Evolutionary conservation across 2,113 vertebrate genomes (phyloP).

Genomic region (Xyrauchen texanus): DNA sequence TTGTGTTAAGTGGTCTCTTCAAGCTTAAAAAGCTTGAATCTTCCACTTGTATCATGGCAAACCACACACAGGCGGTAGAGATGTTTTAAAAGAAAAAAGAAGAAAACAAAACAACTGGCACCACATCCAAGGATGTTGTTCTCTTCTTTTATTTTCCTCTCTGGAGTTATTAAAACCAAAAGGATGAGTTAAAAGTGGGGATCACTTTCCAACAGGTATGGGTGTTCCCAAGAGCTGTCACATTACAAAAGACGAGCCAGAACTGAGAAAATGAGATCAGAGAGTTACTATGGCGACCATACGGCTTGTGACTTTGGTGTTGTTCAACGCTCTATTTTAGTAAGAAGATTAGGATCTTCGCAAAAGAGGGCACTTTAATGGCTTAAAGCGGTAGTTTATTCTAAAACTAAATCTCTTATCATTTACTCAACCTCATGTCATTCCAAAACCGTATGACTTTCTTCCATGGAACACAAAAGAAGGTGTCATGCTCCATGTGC

Average conservation of each 20-base stretch:
- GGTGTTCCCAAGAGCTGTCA: conserved; percentile 46
- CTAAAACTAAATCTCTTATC: too few species aligned
- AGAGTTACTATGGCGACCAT: conserved; percentile 31
- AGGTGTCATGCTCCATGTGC: too few species aligned
- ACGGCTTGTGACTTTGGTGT: conserved; percentile 51
- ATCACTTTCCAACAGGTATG: conserved; percentile 60
- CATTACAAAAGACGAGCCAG: conserved; percentile 35
- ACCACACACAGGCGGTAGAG: conserved; percentile 42
- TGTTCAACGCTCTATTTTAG: conserved; percentile 27
- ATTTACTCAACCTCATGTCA: too few species aligned
- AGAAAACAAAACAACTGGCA: conserved; percentile 49
- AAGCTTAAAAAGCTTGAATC: conserved; percentile 21
- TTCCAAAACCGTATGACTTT: too few species aligned
- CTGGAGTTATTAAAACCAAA: conserved; percentile 56
- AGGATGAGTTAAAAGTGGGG: conserved; percentile 39
- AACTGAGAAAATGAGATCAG: conserved; percentile 45
- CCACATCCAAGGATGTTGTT: conserved; percentile 56
- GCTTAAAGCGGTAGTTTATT: too few species aligned
- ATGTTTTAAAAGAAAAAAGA: conserved; percentile 19
- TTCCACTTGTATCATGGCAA: conserved; percentile 62
- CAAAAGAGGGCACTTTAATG: background rate
- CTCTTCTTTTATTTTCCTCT: conserved; percentile 35
- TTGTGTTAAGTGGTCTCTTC: conserved; percentile 52
- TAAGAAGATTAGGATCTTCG: background rate
- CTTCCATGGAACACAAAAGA: too few species aligned